These are phyloP conservation scores for Calidris pygmaea DNA, from an alignment of 2,113 vertebrate genomes.

Conservation along the genomic window DNA sequence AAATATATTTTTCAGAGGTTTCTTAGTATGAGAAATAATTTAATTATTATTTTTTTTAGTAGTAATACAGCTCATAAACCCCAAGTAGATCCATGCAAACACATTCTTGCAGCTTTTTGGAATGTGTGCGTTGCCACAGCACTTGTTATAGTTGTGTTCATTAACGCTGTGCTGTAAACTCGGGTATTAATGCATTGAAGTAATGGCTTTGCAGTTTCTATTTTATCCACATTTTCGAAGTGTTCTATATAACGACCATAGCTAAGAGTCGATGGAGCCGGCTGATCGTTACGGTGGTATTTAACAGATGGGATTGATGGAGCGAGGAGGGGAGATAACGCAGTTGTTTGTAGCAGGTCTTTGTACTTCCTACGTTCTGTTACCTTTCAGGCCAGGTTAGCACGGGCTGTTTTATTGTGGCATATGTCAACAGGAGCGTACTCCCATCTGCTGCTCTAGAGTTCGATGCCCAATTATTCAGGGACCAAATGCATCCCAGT, in stretches of 20 bases:
- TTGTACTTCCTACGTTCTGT: slow-evolving; percentile 48
- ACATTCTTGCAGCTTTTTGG: background rate
- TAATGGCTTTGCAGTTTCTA: rapidly evolving
- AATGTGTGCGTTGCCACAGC: background rate
- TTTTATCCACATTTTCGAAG: rapidly evolving
- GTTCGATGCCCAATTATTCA: slow-evolving; percentile 64
- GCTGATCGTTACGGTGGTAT: background rate
- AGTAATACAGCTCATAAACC: rapidly evolving
- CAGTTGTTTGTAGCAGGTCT: slow-evolving; percentile 71
- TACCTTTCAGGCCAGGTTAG: slow-evolving; percentile 73
- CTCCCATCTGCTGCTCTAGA: slow-evolving; percentile 82
- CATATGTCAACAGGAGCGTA: slow-evolving; percentile 80
- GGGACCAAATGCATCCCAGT: slow-evolving; percentile 60
- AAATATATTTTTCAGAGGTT: background rate
- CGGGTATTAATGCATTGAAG: rapidly evolving
- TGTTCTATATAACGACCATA: rapidly evolving
- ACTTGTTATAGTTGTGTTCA: rapidly evolving
- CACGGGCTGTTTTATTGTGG: slow-evolving; percentile 70
- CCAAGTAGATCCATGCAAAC: rapidly evolving
- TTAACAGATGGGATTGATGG: slow-evolving; percentile 68
- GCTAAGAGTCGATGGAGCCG: background rate
- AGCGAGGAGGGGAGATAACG: slow-evolving; percentile 58
- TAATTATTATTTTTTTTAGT: background rate
- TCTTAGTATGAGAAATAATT: rapidly evolving
- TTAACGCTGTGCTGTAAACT: background rate